phyloP scores from a whole-genome alignment of 2,888 invertebrate species.

The Drosophila hawaiiensis region DNA sequence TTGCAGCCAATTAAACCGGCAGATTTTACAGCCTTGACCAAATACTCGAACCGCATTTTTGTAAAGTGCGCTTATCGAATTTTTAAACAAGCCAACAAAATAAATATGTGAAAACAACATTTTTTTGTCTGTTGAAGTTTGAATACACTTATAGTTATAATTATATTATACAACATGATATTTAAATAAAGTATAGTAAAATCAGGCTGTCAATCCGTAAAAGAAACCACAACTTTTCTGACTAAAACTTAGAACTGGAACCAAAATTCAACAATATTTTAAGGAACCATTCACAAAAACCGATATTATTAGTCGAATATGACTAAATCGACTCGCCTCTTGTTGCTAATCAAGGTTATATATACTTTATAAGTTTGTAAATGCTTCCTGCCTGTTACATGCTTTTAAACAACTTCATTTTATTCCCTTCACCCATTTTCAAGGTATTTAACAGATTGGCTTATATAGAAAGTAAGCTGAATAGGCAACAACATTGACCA shows the following conservation, averaged over 20 bases:
- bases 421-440: fast-evolving
- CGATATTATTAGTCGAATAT: not conserved
- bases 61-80: slow-evolving; percentile 67
- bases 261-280: not conserved
- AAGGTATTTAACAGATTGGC: not conserved
- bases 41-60: slow-evolving; percentile 52
- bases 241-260: not conserved
- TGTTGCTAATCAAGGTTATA: not conserved
- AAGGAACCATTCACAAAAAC: not conserved
- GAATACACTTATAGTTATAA: not conserved
- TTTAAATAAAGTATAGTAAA: not conserved
- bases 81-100: slow-evolving; percentile 37
- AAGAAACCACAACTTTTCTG: not conserved
- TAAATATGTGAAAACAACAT: not conserved
- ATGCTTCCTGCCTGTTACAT: not conserved
- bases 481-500: not conserved
- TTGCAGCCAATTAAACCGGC: slow-evolving; percentile 58
- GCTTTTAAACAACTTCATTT: not conserved
- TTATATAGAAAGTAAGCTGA: not conserved
- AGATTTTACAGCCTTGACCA: slow-evolving; percentile 55
- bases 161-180: not conserved
- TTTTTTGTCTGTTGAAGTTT: not conserved
- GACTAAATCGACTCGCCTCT: fast-evolving
- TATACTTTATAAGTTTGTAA: not conserved
- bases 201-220: not conserved